Base-by-base conservation (phyloP, 2,797 vertebrate species). In the Chloroceryle inda region DNA sequence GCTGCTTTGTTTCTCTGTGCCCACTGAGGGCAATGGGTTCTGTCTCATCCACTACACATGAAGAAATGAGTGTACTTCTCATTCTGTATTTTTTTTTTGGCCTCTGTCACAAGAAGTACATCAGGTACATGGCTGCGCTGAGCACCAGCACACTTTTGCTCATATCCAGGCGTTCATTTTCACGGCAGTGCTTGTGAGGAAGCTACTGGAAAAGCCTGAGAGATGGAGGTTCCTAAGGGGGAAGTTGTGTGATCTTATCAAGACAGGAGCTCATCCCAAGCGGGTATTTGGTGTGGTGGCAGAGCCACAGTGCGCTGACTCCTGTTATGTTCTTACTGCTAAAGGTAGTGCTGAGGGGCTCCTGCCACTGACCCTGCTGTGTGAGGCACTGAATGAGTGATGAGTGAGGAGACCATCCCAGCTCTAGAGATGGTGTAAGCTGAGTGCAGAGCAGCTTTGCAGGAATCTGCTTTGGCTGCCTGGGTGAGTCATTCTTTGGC, bases 401-500 rank as follows among this genome's bases (percentile, higher is more conserved):
- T 13, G 67, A 71, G 76, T 26, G 56, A 85, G 23, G 74, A 80
- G 55, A 55, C 71, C 4, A 0, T 74, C n/a, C 68, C 61, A 59
- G 89, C 44, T 58, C 31, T 24, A 9, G 67, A 37, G 55, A 42
- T 10, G 15, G 22, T 90, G 47, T 31, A 49, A 85, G 78, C 94
- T 76, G 64, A 94, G 63, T 19, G 73, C 73, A 78, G 66, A 89
- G 64, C 55, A 88, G 88, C 74, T 95, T 94, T 89, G 74, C 52
- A 85, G 71, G 90, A 79, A 71, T 94, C 74, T 83, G 86, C 92
- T 89, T 42, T 79, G 84, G n/a, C 91, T 93, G 94, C 84, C 74
- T 77, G 72, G 6, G 42, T 95, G 93, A 96, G 86, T 96, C 93
- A 95, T 85, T 80, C 64, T 80, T 91, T 96, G 96, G 96, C 94